phyloP scores from a whole-genome alignment of 2,888 invertebrate genomes.

The Hartigia nigra region DNA sequence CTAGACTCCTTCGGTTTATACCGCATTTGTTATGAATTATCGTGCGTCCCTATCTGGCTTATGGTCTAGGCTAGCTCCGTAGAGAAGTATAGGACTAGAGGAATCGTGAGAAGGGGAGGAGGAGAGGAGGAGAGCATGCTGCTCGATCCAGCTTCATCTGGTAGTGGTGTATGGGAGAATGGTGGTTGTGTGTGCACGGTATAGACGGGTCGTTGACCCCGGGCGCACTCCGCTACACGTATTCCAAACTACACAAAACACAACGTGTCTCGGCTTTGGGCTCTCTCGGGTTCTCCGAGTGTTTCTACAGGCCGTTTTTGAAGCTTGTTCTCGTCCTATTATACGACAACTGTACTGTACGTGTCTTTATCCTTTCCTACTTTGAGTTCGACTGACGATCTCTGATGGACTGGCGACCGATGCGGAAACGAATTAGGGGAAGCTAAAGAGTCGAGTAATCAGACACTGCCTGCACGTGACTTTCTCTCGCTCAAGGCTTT shows the following conservation, averaged over 20 bases:
- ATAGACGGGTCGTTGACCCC: conserved; percentile 63
- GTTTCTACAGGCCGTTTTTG: conserved; percentile 49
- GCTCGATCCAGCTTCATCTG: conserved; percentile 51
- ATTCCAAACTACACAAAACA: conserved; percentile 59
- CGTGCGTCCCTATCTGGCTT: background rate
- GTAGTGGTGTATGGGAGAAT: conserved; percentile 48
- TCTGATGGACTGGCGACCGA: conserved; percentile 1
- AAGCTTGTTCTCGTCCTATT: conserved; percentile 27
- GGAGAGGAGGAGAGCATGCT: conserved; percentile 22
- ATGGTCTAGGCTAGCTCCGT: background rate
- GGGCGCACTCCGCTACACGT: conserved; percentile 55
- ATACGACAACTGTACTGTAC: background rate
- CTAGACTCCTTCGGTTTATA: background rate
- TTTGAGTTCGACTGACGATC: background rate
- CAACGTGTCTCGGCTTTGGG: conserved; percentile 37
- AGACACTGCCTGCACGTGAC: conserved; percentile 37
- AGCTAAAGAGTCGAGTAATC: conserved; percentile 16
- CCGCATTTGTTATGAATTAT: background rate
- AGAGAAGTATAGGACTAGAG: background rate
- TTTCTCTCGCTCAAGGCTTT: conserved; percentile 31
- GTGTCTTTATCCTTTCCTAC: background rate
- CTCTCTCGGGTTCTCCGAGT: conserved; percentile 23
- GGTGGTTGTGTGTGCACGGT: conserved; percentile 46
- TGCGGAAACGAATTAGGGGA: conserved; percentile 1
- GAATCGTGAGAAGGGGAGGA: background rate